Evolutionary conservation across 2,797 vertebrate species (phyloP).

Genomic region (Falco naumanni): DNA sequence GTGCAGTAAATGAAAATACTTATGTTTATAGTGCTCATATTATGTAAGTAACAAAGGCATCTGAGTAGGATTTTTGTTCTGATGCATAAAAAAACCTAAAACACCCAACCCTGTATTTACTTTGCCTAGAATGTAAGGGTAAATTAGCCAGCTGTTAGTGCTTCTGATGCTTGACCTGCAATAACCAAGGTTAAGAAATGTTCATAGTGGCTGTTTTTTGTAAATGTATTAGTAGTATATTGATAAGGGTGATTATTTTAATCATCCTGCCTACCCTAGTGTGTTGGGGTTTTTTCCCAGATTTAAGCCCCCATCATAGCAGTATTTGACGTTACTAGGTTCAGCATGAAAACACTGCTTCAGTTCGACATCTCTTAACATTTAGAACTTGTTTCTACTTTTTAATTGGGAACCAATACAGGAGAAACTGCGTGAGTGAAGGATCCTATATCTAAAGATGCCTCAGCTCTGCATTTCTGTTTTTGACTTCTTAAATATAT

Average conservation of each 20-base stretch:
- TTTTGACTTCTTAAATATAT: neutral
- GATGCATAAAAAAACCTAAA: neutral
- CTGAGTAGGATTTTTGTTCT: neutral
- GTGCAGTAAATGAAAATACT: neutral
- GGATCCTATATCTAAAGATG: neutral
- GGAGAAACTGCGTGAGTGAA: neutral
- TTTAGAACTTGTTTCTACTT: neutral
- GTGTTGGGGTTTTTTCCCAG: neutral
- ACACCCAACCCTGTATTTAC: neutral
- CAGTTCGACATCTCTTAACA: neutral
- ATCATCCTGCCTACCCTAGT: neutral
- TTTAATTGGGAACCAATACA: neutral
- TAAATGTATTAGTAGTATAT: neutral
- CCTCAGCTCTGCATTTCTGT: neutral
- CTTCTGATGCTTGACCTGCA: neutral
- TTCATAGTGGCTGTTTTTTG: neutral
- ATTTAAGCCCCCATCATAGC: accelerated
- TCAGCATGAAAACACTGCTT: neutral
- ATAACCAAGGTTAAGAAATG: neutral
- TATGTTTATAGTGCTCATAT: neutral
- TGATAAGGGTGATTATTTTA: neutral
- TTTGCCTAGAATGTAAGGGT: neutral
- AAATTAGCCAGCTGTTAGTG: neutral
- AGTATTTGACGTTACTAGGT: neutral
- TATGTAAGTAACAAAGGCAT: neutral